phyloP scores from a whole-genome alignment of 1,140 invertebrate genomes.

The Dysdera silvatica region DNA sequence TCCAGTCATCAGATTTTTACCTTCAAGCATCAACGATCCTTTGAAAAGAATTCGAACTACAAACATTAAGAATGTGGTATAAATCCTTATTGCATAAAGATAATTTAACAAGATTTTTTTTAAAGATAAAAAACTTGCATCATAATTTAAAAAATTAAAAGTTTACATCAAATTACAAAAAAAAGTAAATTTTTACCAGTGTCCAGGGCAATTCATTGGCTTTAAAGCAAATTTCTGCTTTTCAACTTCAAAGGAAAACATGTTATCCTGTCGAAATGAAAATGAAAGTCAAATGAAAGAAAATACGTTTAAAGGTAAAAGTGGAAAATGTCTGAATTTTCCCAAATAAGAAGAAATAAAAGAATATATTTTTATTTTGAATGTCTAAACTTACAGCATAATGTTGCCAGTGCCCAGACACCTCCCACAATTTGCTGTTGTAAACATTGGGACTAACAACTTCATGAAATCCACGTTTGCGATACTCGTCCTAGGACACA shows the following conservation, averaged over 20 bases:
- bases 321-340: not conserved
- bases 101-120: too few species aligned
- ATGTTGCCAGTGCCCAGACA: constrained; percentile 97
- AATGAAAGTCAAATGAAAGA: not conserved
- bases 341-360: not conserved
- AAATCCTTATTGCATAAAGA: too few species aligned
- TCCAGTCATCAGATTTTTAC: too few species aligned
- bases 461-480: constrained; percentile 90
- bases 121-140: too few species aligned
- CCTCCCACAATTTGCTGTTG: constrained; percentile 94
- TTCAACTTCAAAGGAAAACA: constrained; percentile 95
- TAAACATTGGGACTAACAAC: constrained; percentile 96
- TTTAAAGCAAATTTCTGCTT: constrained; percentile 97
- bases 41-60: too few species aligned
- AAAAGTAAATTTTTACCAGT: constrained; percentile 57
- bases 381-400: constrained; percentile 57
- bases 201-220: constrained; percentile 99
- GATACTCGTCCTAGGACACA: constrained; percentile 62
- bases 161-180: not conserved
- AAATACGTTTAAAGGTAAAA: not conserved
- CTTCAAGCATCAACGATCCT: too few species aligned
- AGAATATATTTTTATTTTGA: not conserved
- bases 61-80: too few species aligned
- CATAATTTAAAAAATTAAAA: not conserved
- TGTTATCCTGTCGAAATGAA: constrained; percentile 62